Percentiles rank a stretch among this genome's conserved stretches.
Conservation (phyloP, 1,140 invertebrate genomes). For the Scylla paramamosain region DNA sequence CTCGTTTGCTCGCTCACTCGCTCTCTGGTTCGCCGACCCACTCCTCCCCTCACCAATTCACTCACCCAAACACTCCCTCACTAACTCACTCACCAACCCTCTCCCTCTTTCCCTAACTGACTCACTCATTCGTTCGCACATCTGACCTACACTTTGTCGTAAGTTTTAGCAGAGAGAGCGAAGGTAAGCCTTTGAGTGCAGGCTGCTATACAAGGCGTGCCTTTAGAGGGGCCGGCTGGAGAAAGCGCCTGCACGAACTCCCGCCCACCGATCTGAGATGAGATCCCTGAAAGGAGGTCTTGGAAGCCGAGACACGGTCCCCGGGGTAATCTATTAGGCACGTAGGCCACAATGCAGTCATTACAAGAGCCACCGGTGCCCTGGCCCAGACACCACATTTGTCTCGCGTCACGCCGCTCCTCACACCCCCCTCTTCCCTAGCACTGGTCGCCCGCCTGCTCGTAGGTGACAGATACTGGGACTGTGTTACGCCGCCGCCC, state of each 20-base stretch:
- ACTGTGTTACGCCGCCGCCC: not conserved
- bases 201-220: not conserved
- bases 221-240: not conserved
- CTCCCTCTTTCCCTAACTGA: slow-evolving; percentile 23
- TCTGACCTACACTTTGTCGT: not conserved
- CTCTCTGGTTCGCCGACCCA: not conserved
- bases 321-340: slow-evolving; percentile 62
- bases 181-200: not conserved
- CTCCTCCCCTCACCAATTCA: not conserved
- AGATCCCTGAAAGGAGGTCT: slow-evolving; percentile 21
- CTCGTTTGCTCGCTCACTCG: slow-evolving; percentile 8
- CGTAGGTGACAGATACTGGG: not conserved
- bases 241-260: not conserved
- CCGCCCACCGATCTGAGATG: slow-evolving; percentile 24
- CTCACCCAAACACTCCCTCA: not conserved
- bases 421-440: not conserved
- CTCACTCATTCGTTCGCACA: not conserved
- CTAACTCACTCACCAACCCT: not conserved
- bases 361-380: slow-evolving; percentile 56
- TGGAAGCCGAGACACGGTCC: slow-evolving; percentile 28
- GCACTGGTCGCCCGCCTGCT: not conserved
- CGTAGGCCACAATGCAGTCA: slow-evolving; percentile 67
- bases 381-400: slow-evolving; percentile 56
- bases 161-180: not conserved
- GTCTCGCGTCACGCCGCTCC: slow-evolving; percentile 53